Evolutionary conservation across 2,113 vertebrate genomes (phyloP).

Genomic region (Poeciliopsis prolifica): DNA sequence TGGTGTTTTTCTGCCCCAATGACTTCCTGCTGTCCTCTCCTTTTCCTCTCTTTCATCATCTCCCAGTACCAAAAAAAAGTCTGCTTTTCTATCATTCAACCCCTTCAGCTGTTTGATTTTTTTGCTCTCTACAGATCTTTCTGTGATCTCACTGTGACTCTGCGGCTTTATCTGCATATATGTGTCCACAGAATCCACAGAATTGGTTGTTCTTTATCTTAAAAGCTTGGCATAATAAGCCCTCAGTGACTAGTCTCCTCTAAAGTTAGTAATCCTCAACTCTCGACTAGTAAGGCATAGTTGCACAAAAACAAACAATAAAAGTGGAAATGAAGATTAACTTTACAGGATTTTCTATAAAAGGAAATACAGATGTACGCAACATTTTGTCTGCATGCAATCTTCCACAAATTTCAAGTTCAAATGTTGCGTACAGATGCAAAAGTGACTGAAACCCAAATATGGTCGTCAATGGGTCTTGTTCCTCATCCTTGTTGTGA

Average conservation of each 20-base stretch:
- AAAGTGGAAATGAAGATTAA: neutral
- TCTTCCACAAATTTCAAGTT: neutral
- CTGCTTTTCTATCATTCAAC: constrained; percentile 14
- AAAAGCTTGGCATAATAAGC: constrained; percentile 37
- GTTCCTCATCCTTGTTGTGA: neutral
- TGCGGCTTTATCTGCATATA: neutral
- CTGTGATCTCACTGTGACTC: constrained; percentile 10
- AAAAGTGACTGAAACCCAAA: neutral
- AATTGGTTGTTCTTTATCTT: neutral
- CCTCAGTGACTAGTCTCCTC: too few relatives aligned
- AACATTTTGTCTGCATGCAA: neutral
- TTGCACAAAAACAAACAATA: neutral
- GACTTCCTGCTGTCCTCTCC: constrained; percentile 2
- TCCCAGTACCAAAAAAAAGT: constrained; percentile 2
- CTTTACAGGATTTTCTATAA: neutral
- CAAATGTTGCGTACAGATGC: neutral
- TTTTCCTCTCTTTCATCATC: constrained; percentile 27
- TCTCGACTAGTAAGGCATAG: neutral
- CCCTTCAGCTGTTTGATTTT: constrained; percentile 12
- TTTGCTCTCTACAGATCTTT: constrained; percentile 4
- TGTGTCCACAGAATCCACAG: neutral
- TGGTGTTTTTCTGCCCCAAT: constrained; percentile 28
- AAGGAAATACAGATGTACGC: neutral
- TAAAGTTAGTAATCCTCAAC: neutral
- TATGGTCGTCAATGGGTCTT: neutral